Evolutionary conservation across 1,140 invertebrate genomes (phyloP).

Genomic region (Drosophila pandora): DNA sequence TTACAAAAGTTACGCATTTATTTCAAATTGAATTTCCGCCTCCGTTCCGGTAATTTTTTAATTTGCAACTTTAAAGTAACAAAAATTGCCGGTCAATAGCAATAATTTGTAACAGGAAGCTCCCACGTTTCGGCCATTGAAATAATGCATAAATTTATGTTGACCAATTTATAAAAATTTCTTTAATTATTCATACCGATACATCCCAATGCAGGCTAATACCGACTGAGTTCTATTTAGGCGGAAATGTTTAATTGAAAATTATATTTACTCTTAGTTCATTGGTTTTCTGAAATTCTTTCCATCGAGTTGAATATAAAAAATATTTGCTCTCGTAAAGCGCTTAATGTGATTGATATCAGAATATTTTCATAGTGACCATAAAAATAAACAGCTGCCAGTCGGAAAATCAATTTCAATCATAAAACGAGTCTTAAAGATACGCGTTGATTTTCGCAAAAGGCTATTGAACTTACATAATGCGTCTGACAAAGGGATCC

Average conservation of each 20-base stretch:
- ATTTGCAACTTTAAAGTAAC: constrained; percentile 32
- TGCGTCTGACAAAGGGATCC: constrained; percentile 13
- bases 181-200: constrained; percentile 28
- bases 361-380: constrained; percentile 18
- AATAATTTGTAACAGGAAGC: constrained; percentile 51
- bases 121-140: constrained; percentile 15
- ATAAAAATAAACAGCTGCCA: constrained; percentile 33
- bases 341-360: constrained; percentile 46
- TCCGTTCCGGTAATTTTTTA: constrained; percentile 39
- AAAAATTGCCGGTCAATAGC: constrained; percentile 20
- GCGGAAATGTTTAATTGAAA: constrained; percentile 31
- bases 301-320: background rate
- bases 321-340: constrained; percentile 20
- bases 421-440: constrained; percentile 26
- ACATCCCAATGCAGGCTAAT: constrained; percentile 4
- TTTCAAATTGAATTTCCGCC: constrained; percentile 66
- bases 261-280: constrained; percentile 2
- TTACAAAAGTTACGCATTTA: constrained; percentile 65
- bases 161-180: constrained; percentile 13
- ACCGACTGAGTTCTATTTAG: constrained; percentile 3
- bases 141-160: constrained; percentile 41
- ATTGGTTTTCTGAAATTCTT: background rate
- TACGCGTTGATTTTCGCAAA: constrained; percentile 26
- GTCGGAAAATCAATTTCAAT: constrained; percentile 18
- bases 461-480: constrained; percentile 54